phyloP scores from a whole-genome alignment of 1,140 invertebrate genomes.

The Augochlora pura region DNA sequence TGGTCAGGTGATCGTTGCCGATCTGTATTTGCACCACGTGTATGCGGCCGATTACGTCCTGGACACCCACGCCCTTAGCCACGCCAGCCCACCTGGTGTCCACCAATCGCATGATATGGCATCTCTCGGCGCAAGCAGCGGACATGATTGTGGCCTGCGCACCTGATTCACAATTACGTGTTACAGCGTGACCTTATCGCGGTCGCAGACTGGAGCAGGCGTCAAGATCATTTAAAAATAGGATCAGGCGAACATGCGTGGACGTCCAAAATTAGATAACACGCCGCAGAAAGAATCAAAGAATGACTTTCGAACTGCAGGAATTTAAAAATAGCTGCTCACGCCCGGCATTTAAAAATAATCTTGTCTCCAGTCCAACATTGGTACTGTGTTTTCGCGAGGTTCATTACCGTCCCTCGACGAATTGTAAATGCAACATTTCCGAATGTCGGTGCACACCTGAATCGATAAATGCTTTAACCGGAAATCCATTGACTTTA shows the following conservation, averaged over 20 bases:
- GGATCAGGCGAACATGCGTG: neutral
- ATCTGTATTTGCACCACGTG: conserved; percentile 99
- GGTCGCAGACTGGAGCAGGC: neutral
- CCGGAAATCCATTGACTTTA: conserved; percentile 96
- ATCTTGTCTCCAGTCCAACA: conserved; percentile 21
- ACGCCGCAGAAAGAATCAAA: conserved; percentile 18
- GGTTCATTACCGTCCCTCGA: neutral
- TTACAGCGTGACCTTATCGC: too few species aligned
- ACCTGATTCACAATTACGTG: conserved; percentile 78
- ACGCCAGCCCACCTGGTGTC: conserved; percentile 97
- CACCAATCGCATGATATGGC: conserved; percentile 97
- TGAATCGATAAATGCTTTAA: conserved; percentile 99
- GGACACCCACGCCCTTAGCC: conserved; percentile 97
- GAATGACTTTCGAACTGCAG: conserved; percentile 40
- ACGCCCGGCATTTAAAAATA: conserved; percentile 48
- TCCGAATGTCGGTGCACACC: conserved; percentile 78
- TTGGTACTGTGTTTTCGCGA: neutral
- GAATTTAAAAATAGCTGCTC: conserved; percentile 58
- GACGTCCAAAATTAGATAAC: conserved; percentile 53
- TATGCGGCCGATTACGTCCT: conserved; percentile 96
- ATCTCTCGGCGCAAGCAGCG: conserved; percentile 93
- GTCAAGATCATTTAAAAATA: neutral
- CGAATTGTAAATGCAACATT: neutral
- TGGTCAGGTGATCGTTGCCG: conserved; percentile 94
- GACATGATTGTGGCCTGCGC: conserved; percentile 98